Conservation (phyloP, 2,797 vertebrate species). For the Nyctibius grandis region DNA sequence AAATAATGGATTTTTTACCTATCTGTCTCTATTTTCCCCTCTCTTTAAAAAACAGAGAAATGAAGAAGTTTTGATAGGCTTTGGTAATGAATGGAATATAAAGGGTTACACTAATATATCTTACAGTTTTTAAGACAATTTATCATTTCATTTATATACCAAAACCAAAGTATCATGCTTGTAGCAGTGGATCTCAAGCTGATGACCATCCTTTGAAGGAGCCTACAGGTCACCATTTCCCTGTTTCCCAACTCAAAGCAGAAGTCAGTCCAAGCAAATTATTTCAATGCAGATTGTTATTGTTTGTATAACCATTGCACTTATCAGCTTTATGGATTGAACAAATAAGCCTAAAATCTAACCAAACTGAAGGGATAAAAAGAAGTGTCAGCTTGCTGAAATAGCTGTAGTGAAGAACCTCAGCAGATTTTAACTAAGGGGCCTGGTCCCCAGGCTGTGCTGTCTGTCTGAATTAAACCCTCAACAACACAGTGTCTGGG, state of each 20-base stretch:
- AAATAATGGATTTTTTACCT: rapidly evolving
- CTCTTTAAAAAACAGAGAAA: background rate
- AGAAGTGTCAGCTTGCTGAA: background rate
- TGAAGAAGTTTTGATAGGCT: background rate
- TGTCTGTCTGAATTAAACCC: background rate
- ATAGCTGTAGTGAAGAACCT: background rate
- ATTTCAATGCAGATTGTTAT: background rate
- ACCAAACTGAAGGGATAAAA: background rate
- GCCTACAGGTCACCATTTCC: background rate
- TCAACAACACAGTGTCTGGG: background rate
- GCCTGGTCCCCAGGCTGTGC: background rate
- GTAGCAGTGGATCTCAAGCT: background rate
- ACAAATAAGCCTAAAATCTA: background rate
- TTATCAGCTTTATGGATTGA: background rate
- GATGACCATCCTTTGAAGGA: background rate
- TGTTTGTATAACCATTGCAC: background rate
- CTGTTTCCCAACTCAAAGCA: background rate
- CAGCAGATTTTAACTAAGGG: background rate
- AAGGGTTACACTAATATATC: background rate
- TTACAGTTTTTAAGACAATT: background rate
- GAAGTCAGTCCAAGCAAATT: background rate
- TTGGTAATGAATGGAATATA: background rate
- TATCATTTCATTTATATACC: background rate
- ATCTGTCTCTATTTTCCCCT: background rate
- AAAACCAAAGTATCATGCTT: background rate